Base-by-base conservation (phyloP, 2,888 invertebrate genomes). In the Amphiduros pacificus region DNA sequence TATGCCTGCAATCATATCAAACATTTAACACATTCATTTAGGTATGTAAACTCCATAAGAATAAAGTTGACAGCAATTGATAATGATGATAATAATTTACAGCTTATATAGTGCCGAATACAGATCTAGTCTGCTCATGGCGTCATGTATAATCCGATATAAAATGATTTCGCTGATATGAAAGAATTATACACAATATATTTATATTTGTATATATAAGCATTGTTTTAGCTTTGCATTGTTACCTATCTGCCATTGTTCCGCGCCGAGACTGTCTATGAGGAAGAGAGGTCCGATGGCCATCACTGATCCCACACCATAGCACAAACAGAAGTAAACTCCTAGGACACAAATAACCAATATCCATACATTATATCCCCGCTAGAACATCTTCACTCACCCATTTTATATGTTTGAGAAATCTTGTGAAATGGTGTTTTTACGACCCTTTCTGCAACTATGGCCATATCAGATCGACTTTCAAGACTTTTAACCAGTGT, bases 301-400 rank as follows among this genome's bases (percentile, higher is more conserved):
- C 51, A 51, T 51, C 3, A 51, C 24, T n/a, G 26, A 22, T 5
- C 51, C 51, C 24, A 51, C 6, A 6, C 51, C 51, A 27, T 51
- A 51, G 26, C 51, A 51, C 6, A 51, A 24, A 22, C 51, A 51
- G 51, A 51, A 51, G 26, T 51, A 51, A 22, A 51, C 36, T 17
- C 36, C 36, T 36, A n/a, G n/a, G n/a, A n/a, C n/a, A n/a, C n/a
- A n/a, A n/a, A n/a, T n/a, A n/a, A n/a, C n/a, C n/a, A n/a, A n/a
- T n/a, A n/a, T n/a, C n/a, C n/a, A n/a, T n/a, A n/a, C n/a, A n/a
- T n/a, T n/a, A n/a, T n/a, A n/a, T n/a, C n/a, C n/a, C n/a, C n/a
- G n/a, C n/a, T n/a, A n/a, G n/a, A n/a, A n/a, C n/a, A n/a, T n/a
- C n/a, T n/a, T n/a, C n/a, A n/a, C n/a, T n/a, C n/a, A n/a, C n/a